Percentiles rank a stretch among this genome's conserved stretches.
These are phyloP conservation scores for Platerodrilus igneus DNA, from an alignment of 2,888 invertebrate species.

Conservation along the genomic window DNA sequence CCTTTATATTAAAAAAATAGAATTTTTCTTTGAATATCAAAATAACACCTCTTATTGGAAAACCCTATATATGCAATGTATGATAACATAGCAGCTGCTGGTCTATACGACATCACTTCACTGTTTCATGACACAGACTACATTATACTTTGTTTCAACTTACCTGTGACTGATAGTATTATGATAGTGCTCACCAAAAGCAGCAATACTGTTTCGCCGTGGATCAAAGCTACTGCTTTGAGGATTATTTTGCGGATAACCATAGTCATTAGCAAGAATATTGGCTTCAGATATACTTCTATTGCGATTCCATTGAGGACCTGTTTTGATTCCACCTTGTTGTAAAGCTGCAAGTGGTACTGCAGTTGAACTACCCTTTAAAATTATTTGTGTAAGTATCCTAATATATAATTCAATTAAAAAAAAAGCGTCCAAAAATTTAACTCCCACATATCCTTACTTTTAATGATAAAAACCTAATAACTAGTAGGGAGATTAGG, in stretches of 20 bases:
- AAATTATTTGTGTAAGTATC: background rate
- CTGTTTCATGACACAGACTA: too few relatives aligned
- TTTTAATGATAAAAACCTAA: too few relatives aligned
- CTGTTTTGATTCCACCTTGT: constrained; percentile 59
- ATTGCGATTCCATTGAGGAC: constrained; percentile 44
- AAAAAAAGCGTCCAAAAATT: too few relatives aligned
- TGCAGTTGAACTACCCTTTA: constrained; percentile 16
- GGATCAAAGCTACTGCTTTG: constrained; percentile 42
- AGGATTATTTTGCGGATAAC: constrained; percentile 36
- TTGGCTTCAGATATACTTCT: constrained; percentile 86
- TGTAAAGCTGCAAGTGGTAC: constrained; percentile 65
- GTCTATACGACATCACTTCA: too few relatives aligned
- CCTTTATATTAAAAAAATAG: too few relatives aligned
- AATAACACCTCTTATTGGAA: too few relatives aligned
- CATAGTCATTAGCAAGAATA: constrained; percentile 62
- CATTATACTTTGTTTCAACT: too few relatives aligned
- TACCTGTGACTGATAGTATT: constrained; percentile 55
- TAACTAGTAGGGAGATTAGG: too few relatives aligned
- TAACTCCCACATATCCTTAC: too few relatives aligned
- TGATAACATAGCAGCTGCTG: too few relatives aligned
- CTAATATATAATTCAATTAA: background rate
- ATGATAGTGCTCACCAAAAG: constrained; percentile 50
- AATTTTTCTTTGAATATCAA: too few relatives aligned
- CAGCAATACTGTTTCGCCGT: constrained; percentile 58
- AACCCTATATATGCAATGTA: too few relatives aligned